phyloP scores from a whole-genome alignment of 2,797 vertebrate species.

The Ctenopoma kingsleyae region DNA sequence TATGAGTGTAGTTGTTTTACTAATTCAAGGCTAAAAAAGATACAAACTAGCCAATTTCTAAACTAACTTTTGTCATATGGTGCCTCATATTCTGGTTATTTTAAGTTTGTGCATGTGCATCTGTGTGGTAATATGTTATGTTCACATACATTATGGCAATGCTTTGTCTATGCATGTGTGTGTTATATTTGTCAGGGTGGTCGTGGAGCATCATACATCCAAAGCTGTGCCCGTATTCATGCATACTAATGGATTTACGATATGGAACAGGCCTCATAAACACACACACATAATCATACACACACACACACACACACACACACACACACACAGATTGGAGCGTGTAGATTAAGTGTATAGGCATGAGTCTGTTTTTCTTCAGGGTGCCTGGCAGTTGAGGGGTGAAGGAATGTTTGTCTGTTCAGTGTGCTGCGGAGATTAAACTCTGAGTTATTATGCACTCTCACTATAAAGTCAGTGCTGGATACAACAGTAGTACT shows the following conservation, averaged over 20 bases:
- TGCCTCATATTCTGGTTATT: not conserved
- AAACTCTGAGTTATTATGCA: slow-evolving; percentile 62
- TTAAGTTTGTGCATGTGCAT: slow-evolving; percentile 40
- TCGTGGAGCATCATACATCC: slow-evolving; percentile 59
- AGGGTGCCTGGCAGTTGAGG: slow-evolving; percentile 65
- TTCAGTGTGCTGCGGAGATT: slow-evolving; percentile 78
- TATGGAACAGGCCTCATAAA: slow-evolving; percentile 65
- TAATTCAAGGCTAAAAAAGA: slow-evolving; percentile 9
- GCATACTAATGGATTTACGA: slow-evolving; percentile 71
- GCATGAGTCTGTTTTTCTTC: slow-evolving; percentile 82
- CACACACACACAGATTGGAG: slow-evolving; percentile 42
- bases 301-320: slow-evolving; percentile 33
- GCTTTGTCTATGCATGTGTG: slow-evolving; percentile 24
- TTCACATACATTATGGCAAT: slow-evolving; percentile 37
- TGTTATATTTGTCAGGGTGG: slow-evolving; percentile 54
- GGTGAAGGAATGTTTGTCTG: slow-evolving; percentile 83
- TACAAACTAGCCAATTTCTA: slow-evolving; percentile 7
- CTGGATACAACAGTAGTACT: slow-evolving; percentile 23
- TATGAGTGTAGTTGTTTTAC: slow-evolving; percentile 8
- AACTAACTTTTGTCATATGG: not conserved
- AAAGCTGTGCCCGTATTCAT: slow-evolving; percentile 41
- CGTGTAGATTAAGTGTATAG: slow-evolving; percentile 67
- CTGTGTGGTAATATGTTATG: slow-evolving; percentile 26
- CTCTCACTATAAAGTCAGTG: slow-evolving; percentile 48
- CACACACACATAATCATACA: too few species aligned